Conservation (phyloP, 2,888 invertebrate species). For the Ormyrus nitidulus region DNA sequence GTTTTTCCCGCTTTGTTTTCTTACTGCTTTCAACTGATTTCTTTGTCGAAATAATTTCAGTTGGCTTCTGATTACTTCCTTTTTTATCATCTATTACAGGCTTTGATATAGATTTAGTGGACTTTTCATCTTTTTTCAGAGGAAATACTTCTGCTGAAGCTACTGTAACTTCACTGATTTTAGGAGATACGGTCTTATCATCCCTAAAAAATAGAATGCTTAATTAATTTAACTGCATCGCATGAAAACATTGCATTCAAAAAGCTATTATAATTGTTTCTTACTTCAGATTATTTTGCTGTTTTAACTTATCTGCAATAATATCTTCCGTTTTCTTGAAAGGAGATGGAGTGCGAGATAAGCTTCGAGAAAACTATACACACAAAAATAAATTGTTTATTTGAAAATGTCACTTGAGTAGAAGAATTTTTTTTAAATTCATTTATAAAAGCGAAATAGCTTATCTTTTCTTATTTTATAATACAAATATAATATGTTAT, state of each 20-base stretch:
- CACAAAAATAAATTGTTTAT: neutral
- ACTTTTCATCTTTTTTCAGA: constrained; percentile 71
- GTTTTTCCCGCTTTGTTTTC: constrained; percentile 68
- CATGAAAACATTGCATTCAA: too few species aligned
- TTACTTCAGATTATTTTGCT: constrained; percentile 54
- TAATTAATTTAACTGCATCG: neutral
- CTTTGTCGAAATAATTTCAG: constrained; percentile 64
- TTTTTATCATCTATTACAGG: constrained; percentile 68
- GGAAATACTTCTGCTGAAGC: constrained; percentile 67
- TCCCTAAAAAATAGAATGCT: constrained; percentile 62
- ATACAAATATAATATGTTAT: constrained; percentile 28
- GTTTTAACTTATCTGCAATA: constrained; percentile 70
- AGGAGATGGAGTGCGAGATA: constrained; percentile 91
- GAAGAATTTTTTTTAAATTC: too few species aligned
- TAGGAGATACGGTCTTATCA: constrained; percentile 70
- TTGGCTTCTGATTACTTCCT: constrained; percentile 61
- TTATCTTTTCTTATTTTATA: neutral
- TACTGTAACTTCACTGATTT: constrained; percentile 64
- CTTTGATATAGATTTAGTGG: constrained; percentile 63
- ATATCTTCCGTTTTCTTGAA: constrained; percentile 81
- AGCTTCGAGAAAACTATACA: constrained; percentile 82
- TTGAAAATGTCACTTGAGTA: too few species aligned
- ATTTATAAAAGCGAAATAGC: too few species aligned
- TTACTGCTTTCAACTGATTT: constrained; percentile 67
- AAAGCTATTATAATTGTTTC: too few species aligned